Evolutionary conservation across 1,140 invertebrate species (phyloP).

Genomic region (Hyles euphorbiae): DNA sequence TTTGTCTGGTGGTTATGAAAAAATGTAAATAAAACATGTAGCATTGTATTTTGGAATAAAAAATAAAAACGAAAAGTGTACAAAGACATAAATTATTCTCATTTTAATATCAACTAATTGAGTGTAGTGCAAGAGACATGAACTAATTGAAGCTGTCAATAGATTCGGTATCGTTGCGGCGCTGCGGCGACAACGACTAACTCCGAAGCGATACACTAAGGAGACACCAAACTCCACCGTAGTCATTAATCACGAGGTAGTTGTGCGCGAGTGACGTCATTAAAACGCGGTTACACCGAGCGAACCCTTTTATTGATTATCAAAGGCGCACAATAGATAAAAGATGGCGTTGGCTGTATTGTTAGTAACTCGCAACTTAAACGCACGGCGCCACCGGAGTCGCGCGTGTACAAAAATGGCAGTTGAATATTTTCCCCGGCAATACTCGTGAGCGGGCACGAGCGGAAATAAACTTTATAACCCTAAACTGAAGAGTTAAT

Average conservation of each 20-base stretch:
- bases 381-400: slow-evolving; percentile 72
- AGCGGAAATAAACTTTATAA: slow-evolving; percentile 24
- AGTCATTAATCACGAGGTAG: slow-evolving; percentile 7
- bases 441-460: slow-evolving; percentile 22
- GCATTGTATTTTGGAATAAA: too few species aligned
- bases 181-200: too few species aligned
- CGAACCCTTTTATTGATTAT: slow-evolving; percentile 67
- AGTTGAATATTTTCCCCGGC: slow-evolving; percentile 70
- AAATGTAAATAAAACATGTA: too few species aligned
- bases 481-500: slow-evolving; percentile 17
- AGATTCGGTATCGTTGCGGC: too few species aligned
- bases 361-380: slow-evolving; percentile 50
- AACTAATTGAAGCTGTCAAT: too few species aligned
- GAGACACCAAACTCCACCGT: slow-evolving; percentile 1
- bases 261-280: slow-evolving; percentile 18
- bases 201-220: background rate
- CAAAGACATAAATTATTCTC: too few species aligned
- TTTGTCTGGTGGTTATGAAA: too few species aligned
- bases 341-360: slow-evolving; percentile 66
- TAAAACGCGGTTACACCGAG: slow-evolving; percentile 36
- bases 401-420: slow-evolving; percentile 68
- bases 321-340: slow-evolving; percentile 66
- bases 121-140: too few species aligned
- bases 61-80: too few species aligned
- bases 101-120: too few species aligned